Conservation (phyloP, 2,113 vertebrate genomes). For the Vanacampus margaritifer region DNA sequence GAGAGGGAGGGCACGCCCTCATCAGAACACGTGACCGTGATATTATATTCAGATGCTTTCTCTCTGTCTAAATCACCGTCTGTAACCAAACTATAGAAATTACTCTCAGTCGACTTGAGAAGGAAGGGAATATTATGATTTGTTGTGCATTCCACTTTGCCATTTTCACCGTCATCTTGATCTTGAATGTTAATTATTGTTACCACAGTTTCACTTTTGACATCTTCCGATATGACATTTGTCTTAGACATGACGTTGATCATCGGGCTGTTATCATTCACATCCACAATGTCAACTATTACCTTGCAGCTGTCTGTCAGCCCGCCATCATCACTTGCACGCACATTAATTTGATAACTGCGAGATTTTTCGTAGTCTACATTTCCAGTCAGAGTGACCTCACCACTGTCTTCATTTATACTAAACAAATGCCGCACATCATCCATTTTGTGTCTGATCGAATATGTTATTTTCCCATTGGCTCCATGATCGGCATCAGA, state of each 20-base stretch:
- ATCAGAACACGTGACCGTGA: slow-evolving; percentile 24
- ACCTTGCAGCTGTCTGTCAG: slow-evolving; percentile 64
- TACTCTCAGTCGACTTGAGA: slow-evolving; percentile 54
- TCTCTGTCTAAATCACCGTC: slow-evolving; percentile 45
- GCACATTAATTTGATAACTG: slow-evolving; percentile 62
- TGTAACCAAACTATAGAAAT: slow-evolving; percentile 56
- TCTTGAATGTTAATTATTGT: slow-evolving; percentile 59
- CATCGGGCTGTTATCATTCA: slow-evolving; percentile 73
- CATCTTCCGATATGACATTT: slow-evolving; percentile 51
- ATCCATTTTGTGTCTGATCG: slow-evolving; percentile 57
- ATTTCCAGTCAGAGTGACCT: slow-evolving; percentile 57
- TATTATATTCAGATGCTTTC: slow-evolving; percentile 11
- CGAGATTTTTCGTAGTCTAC: slow-evolving; percentile 72
- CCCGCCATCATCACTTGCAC: slow-evolving; percentile 72
- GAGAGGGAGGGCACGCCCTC: slow-evolving; percentile 39
- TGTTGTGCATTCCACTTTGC: slow-evolving; percentile 31
- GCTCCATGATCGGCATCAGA: slow-evolving; percentile 67
- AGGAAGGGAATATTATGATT: slow-evolving; percentile 39
- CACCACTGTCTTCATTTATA: slow-evolving; percentile 59
- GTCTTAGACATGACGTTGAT: slow-evolving; percentile 63
- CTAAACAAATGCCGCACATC: slow-evolving; percentile 53
- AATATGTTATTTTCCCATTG: slow-evolving; percentile 68
- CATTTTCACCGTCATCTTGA: slow-evolving; percentile 52
- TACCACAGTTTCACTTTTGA: slow-evolving; percentile 38
- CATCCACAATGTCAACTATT: slow-evolving; percentile 69